These are phyloP conservation scores for Boleophthalmus pectinirostris DNA, from an alignment of 2,113 vertebrate genomes.

Conservation along the genomic window DNA sequence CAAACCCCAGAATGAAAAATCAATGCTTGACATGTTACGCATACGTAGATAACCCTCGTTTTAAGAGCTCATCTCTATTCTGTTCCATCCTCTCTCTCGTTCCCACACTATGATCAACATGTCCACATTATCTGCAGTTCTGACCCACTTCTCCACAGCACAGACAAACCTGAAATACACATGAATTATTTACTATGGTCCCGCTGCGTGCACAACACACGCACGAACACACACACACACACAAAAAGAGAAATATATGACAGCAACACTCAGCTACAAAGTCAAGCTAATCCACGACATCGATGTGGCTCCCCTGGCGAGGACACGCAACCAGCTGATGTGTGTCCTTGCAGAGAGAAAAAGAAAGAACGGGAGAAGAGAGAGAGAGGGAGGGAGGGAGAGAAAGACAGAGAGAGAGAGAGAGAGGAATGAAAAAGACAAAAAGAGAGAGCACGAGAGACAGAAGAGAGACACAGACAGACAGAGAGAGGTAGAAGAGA, in stretches of 20 bases:
- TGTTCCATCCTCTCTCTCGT: not conserved
- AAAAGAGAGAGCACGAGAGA: too few relatives aligned
- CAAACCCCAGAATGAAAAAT: not conserved
- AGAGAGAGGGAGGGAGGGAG: not conserved
- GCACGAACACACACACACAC: conserved; percentile 12
- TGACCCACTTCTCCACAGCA: conserved; percentile 57
- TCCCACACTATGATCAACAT: conserved; percentile 28
- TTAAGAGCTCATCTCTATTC: not conserved
- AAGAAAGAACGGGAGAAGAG: not conserved
- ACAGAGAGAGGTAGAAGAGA: too few relatives aligned
- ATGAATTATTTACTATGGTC: conserved; percentile 55
- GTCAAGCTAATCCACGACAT: conserved; percentile 18
- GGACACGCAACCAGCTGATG: conserved; percentile 22
- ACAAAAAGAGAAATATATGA: not conserved
- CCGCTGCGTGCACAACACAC: conserved; percentile 3
- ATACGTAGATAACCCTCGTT: not conserved
- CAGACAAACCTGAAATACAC: conserved; percentile 23
- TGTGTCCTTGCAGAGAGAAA: conserved; percentile 20
- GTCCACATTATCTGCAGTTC: conserved; percentile 26
- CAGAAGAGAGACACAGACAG: too few relatives aligned
- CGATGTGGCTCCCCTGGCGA: conserved; percentile 17
- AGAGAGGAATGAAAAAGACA: too few relatives aligned
- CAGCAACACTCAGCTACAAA: conserved; percentile 10
- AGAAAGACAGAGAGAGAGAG: too few relatives aligned
- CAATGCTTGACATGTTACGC: not conserved